Percentiles rank a stretch among this genome's conserved stretches.
phyloP scores from a whole-genome alignment of 2,113 vertebrate species.

The Otus sunia region DNA sequence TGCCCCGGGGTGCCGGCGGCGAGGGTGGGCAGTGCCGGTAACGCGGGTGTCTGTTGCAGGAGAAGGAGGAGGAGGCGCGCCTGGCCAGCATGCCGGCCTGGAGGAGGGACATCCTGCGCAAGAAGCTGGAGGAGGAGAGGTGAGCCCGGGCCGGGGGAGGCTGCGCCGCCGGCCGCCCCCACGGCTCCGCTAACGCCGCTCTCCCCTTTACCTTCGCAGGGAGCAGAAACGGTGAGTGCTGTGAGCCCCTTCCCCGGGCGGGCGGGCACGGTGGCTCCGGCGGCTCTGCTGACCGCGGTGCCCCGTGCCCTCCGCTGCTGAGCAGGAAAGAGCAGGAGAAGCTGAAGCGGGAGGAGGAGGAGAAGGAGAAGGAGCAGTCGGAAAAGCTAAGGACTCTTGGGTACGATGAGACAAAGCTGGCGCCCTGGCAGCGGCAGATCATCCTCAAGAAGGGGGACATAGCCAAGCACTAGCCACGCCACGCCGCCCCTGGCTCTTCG shows the following conservation, averaged over 20 bases:
- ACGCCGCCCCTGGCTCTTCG: slow-evolving; percentile 25
- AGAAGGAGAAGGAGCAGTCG: slow-evolving; percentile 85
- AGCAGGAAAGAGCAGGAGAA: slow-evolving; percentile 87
- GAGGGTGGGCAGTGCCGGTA: background rate
- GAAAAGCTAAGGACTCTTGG: slow-evolving; percentile 93
- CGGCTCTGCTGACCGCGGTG: background rate
- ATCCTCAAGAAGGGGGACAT: slow-evolving; percentile 96
- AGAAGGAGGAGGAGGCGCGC: slow-evolving; percentile 84
- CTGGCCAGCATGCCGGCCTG: slow-evolving; percentile 93
- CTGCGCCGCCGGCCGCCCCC: background rate
- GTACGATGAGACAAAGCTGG: slow-evolving; percentile 94
- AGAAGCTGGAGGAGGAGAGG: slow-evolving; percentile 96
- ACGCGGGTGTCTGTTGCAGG: slow-evolving; percentile 75
- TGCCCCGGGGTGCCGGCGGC: background rate
- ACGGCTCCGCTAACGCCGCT: background rate
- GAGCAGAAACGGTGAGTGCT: slow-evolving; percentile 92
- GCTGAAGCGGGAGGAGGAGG: slow-evolving; percentile 81
- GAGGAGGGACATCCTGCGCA: slow-evolving; percentile 95
- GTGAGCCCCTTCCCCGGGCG: background rate
- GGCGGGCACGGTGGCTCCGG: background rate
- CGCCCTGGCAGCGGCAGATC: slow-evolving; percentile 96
- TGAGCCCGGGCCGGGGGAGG: slow-evolving; percentile 61
- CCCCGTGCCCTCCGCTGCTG: background rate
- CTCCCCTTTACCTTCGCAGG: slow-evolving; percentile 72
- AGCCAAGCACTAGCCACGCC: slow-evolving; percentile 82